Base-by-base conservation (phyloP, 2,888 invertebrate genomes). In the Gymnosoma rotundatum region DNA sequence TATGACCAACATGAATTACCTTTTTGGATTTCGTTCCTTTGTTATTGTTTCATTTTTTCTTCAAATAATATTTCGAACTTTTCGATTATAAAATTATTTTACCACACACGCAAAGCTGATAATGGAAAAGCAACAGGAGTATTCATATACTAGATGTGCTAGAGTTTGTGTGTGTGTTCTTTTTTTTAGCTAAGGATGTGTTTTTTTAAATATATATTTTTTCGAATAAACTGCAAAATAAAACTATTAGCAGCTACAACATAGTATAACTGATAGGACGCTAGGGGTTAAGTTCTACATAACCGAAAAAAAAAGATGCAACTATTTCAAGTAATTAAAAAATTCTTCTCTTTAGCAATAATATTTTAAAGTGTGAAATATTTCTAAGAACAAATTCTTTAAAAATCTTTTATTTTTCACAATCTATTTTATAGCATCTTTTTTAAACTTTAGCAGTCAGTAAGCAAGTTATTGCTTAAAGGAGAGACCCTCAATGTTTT, bases 71-170 rank as follows among this genome's bases (percentile, higher is more conserved):
- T 78, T 70, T 61, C 61, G 32, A 69, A 69, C 60, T 76, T 67
- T 74, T 61, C 16, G 36, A 18, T 66, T 32, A 69, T 25, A 67
- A 67, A 80, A 69, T 20, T 38, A 18, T 58, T 64, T 69, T 58
- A 64, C 18, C 56, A 52, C 52, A 74, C 79, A 79, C 78, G 72
- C 79, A 79, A 73, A 67, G 32, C 60, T 60, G 54, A 45, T 50
- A 67, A 60, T 80, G 36, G 45, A 45, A 74, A 45, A 70, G 63
- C 80, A 75, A 75, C 69, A 75, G 70, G 61, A 81, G 69, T 60
- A 60, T 50, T 66, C 56, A 6, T 72, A 66, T 56, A 70, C 50
- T 18, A 60, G 52, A 52, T 32, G 52, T 61, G n/a, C 63, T 42
- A 10, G n/a, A 67, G 69, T 54, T 38, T 38, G 36, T 14, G 38